A percentile compares a stretch with the other conserved stretches of the same genome.
Conservation (phyloP, 1,140 invertebrate genomes). For the Xylocopa sonorina region DNA sequence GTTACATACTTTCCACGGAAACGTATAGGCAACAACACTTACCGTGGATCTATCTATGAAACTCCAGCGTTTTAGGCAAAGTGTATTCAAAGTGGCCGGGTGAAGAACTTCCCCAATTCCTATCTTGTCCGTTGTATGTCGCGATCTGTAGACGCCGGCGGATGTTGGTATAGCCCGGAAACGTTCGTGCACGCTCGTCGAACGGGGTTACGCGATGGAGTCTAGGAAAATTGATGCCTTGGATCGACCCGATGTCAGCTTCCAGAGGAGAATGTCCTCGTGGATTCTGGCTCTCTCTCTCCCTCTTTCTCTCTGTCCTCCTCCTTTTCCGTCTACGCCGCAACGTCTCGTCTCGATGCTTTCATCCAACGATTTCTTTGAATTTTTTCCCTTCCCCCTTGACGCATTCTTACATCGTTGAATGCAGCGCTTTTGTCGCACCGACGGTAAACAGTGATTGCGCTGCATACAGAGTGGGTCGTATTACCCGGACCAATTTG, state of each 20-base stretch:
- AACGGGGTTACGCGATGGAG: conserved; percentile 55
- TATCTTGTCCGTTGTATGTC: conserved; percentile 61
- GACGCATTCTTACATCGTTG: not conserved
- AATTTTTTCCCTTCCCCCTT: not conserved
- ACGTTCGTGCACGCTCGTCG: conserved; percentile 57
- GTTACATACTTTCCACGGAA: conserved; percentile 16
- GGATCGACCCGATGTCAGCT: conserved; percentile 49
- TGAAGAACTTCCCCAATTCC: conserved; percentile 63
- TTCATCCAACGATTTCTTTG: not conserved
- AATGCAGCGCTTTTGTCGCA: not conserved
- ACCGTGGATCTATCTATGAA: conserved; percentile 43
- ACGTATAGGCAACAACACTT: conserved; percentile 43
- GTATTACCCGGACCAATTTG: not conserved
- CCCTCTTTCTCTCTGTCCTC: not conserved
- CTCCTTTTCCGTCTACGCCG: not conserved
- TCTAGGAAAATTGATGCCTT: conserved; percentile 62
- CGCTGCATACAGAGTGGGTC: not conserved
- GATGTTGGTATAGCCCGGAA: conserved; percentile 60
- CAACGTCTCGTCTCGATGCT: conserved; percentile 20
- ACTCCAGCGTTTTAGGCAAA: conserved; percentile 64
- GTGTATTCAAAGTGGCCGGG: conserved; percentile 64
- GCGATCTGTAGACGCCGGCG: conserved; percentile 51
- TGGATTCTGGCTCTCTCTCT: conserved; percentile 2
- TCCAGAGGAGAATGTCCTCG: conserved; percentile 30
- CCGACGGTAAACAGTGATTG: not conserved